These are phyloP conservation scores for Mirounga angustirostris DNA, from an alignment of 2,113 vertebrate species.

Conservation along the genomic window DNA sequence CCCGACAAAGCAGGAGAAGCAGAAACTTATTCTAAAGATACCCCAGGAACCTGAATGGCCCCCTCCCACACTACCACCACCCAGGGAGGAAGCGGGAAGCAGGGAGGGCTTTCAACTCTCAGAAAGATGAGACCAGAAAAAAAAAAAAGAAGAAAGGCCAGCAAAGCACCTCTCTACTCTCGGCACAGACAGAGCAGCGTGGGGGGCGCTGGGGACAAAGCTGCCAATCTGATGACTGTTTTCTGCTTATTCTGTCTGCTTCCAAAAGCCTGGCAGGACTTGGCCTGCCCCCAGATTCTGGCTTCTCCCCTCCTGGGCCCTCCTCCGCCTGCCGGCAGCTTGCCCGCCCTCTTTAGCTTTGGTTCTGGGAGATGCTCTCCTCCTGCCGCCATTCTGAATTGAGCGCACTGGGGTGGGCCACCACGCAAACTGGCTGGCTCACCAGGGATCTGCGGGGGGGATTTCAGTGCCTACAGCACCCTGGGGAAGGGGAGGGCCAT, in stretches of 20 bases:
- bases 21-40: slow-evolving; percentile 64
- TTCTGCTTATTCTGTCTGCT: slow-evolving; percentile 72
- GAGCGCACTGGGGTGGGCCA: neutral
- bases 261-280: slow-evolving; percentile 80
- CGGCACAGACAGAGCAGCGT: slow-evolving; percentile 58
- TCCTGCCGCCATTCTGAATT: neutral
- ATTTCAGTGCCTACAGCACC: neutral
- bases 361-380: neutral
- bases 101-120: slow-evolving; percentile 50
- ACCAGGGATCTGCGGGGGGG: neutral
- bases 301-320: slow-evolving; percentile 62
- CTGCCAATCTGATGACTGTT: slow-evolving; percentile 54
- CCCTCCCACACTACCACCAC: slow-evolving; percentile 68
- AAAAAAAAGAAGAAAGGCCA: slow-evolving; percentile 57
- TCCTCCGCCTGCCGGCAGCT: slow-evolving; percentile 55
- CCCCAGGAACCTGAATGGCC: slow-evolving; percentile 54
- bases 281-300: slow-evolving; percentile 72
- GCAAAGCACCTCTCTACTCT: slow-evolving; percentile 58
- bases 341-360: neutral
- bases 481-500: neutral
- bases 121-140: slow-evolving; percentile 53
- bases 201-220: slow-evolving; percentile 67
- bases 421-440: neutral
- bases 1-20: slow-evolving; percentile 66
- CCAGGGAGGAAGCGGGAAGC: slow-evolving; percentile 34